phyloP scores from a whole-genome alignment of 2,797 vertebrate species.

The Protosalanx chinensis region DNA sequence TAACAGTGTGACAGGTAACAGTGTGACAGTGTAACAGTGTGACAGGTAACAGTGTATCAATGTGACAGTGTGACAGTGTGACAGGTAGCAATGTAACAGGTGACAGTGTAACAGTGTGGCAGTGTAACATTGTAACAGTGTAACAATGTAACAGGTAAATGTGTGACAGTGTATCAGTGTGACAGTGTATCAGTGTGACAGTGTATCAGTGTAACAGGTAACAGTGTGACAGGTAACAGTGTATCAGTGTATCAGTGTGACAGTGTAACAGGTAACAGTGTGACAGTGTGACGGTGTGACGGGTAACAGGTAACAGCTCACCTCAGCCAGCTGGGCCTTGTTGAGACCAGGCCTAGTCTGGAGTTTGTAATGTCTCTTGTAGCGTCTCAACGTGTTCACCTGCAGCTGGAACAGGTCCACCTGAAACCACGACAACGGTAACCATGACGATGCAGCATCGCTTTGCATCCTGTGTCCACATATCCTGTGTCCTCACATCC shows the following conservation, averaged over 20 bases:
- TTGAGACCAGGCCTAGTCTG: conserved; percentile 97
- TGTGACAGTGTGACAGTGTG: background rate
- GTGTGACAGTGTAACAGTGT: background rate
- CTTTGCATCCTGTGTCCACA: background rate
- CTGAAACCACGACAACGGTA: conserved; percentile 60
- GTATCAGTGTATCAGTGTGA: too few species aligned
- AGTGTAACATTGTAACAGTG: background rate
- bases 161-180: too few species aligned
- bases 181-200: too few species aligned
- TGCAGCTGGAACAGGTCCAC: conserved; percentile 98
- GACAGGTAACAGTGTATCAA: background rate
- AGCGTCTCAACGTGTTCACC: conserved; percentile 94
- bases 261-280: too few species aligned
- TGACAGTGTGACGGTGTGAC: too few species aligned
- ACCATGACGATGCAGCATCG: background rate
- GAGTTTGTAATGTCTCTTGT: conserved; percentile 98
- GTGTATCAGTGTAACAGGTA: background rate
- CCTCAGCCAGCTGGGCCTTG: conserved; percentile 78
- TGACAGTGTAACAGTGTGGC: background rate
- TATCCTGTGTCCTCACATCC: too few species aligned
- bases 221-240: too few species aligned
- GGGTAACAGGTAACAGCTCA: conserved; percentile 21
- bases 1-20: background rate
- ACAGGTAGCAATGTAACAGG: background rate
- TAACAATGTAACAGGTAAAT: too few species aligned